Conservation (phyloP, 1,140 invertebrate genomes). For the Eubasilissa regina region DNA sequence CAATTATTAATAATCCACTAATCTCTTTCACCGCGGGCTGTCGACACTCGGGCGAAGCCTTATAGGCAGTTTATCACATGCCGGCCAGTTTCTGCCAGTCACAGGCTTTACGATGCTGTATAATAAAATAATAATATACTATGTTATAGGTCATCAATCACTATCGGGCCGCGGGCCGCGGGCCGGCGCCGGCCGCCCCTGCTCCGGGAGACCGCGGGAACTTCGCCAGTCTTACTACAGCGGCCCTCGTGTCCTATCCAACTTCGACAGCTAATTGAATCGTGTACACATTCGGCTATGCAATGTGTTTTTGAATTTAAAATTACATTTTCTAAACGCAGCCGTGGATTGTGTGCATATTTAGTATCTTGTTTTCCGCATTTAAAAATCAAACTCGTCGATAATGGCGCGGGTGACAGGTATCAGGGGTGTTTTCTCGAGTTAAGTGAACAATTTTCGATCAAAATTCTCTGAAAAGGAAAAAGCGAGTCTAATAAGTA, state of each 20-base stretch:
- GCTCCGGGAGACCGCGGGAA: constrained; percentile 26
- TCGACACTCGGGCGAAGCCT: background rate
- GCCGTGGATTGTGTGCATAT: background rate
- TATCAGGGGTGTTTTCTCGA: background rate
- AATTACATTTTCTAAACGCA: background rate
- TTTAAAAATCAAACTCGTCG: background rate
- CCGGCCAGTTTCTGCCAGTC: background rate
- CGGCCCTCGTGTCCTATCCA: constrained; percentile 17
- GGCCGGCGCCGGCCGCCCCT: background rate
- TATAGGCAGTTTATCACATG: constrained; percentile 6
- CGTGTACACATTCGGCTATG: constrained; percentile 14
- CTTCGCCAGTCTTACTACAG: constrained; percentile 27
- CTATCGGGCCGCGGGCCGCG: constrained; percentile 5
- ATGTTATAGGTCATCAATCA: background rate
- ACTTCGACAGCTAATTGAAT: background rate
- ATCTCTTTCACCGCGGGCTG: constrained; percentile 13
- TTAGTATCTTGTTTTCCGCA: background rate
- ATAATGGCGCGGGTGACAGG: constrained; percentile 13
- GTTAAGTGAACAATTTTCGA: background rate
- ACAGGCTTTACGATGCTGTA: background rate
- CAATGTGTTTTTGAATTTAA: background rate
- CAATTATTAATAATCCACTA: constrained; percentile 10
- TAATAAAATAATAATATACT: background rate
- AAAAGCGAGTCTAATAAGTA: background rate
- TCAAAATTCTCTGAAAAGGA: background rate